Conservation (phyloP, 1,140 invertebrate genomes). For the Zaprionus ornatus region DNA sequence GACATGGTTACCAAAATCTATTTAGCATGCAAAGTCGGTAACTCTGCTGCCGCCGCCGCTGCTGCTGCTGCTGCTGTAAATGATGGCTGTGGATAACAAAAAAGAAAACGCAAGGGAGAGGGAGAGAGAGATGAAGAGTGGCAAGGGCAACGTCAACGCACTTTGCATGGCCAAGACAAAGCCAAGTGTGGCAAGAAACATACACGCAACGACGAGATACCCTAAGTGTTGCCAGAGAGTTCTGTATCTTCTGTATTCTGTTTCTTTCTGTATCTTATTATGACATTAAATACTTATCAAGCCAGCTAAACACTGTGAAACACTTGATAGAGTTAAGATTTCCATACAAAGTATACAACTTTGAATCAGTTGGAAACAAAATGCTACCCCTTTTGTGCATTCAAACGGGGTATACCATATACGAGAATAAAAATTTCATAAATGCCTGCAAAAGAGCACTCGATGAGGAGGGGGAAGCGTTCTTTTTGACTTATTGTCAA, state of each 20-base stretch:
- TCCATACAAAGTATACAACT: too few species aligned
- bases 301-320: too few species aligned
- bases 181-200: not conserved
- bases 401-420: not conserved
- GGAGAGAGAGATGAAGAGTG: not conserved
- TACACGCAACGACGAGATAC: not conserved
- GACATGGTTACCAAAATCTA: slow-evolving; percentile 45
- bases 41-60: slow-evolving; percentile 7
- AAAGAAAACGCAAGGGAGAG: slow-evolving; percentile 24
- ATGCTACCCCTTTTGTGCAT: not conserved
- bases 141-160: slow-evolving; percentile 27
- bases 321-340: too few species aligned
- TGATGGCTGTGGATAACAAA: slow-evolving; percentile 18
- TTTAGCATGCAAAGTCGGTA: slow-evolving; percentile 63
- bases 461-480: slow-evolving; percentile 1
- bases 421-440: slow-evolving; percentile 44
- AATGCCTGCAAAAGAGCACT: slow-evolving; percentile 41
- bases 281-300: too few species aligned
- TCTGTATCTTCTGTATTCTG: too few species aligned
- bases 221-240: too few species aligned
- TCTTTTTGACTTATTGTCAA: slow-evolving; percentile 60
- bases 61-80: slow-evolving; percentile 19
- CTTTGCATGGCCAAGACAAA: slow-evolving; percentile 32
- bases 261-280: too few species aligned
- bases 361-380: not conserved